These are phyloP conservation scores for Drosophila oshimai DNA, from an alignment of 1,140 invertebrate species.

Conservation along the genomic window DNA sequence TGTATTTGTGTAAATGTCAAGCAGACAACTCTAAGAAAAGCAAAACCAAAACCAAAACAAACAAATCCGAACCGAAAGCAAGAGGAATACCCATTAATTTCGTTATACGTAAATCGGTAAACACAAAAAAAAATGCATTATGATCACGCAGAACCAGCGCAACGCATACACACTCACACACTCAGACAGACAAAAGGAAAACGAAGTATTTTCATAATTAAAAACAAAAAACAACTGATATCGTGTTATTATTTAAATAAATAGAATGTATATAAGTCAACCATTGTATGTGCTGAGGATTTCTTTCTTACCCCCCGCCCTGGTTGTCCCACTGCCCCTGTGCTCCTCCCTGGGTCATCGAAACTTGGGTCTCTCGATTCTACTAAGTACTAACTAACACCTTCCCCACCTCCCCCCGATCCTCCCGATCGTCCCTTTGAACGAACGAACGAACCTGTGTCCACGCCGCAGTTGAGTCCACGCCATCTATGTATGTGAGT, in stretches of 20 bases:
- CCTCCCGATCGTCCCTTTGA: too few species aligned
- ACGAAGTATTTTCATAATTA: constrained; percentile 71
- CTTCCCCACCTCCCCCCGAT: background rate
- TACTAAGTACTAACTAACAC: background rate
- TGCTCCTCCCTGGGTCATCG: background rate
- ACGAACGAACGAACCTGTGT: background rate
- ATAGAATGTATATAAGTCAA: constrained; percentile 81
- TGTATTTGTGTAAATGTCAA: constrained; percentile 63
- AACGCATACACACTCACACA: constrained; percentile 8
- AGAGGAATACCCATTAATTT: constrained; percentile 12
- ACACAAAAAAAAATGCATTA: constrained; percentile 1
- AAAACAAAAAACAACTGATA: constrained; percentile 67
- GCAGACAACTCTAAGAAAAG: constrained; percentile 29
- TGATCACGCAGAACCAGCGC: background rate
- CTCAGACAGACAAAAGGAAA: constrained; percentile 43
- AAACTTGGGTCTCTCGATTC: background rate
- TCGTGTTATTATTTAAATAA: constrained; percentile 83
- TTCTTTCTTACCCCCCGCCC: constrained; percentile 36
- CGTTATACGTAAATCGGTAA: constrained; percentile 10
- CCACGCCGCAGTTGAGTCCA: background rate
- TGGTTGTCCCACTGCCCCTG: background rate
- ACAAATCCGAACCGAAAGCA: background rate
- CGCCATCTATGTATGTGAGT: constrained; percentile 6
- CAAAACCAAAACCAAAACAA: constrained; percentile 1
- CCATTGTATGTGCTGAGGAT: constrained; percentile 46